Conservation (phyloP, 2,888 invertebrate species). For the Ornithoptera priamus region DNA sequence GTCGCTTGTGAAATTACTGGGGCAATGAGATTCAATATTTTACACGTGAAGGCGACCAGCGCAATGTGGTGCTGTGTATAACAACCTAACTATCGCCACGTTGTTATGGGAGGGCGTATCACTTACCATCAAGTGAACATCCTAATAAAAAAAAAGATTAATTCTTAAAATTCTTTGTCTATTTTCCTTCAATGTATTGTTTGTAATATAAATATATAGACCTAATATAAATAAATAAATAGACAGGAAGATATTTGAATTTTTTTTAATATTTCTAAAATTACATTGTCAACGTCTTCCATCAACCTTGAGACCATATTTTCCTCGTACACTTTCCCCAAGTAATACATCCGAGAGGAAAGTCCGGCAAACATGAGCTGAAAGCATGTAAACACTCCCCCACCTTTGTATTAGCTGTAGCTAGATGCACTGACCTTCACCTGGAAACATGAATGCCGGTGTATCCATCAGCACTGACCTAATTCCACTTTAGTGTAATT, state of each 20-base stretch:
- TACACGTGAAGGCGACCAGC: no score
- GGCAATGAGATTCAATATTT: no score
- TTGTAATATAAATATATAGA: no score
- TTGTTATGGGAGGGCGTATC: no score
- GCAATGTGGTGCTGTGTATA: no score
- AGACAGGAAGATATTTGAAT: background rate
- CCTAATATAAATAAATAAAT: no score
- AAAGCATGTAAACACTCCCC: constrained; percentile 28
- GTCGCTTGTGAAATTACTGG: no score
- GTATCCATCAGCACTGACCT: constrained; percentile 33
- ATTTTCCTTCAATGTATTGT: no score
- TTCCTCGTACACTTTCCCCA: constrained; percentile 1
- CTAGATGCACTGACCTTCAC: constrained; percentile 35
- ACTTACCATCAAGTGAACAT: no score
- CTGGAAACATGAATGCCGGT: constrained; percentile 31
- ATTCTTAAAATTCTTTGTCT: no score
- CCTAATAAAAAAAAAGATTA: no score
- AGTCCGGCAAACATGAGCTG: constrained; percentile 29
- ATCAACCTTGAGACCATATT: background rate
- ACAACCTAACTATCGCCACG: no score
- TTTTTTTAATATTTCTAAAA: background rate
- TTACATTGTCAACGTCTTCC: background rate
- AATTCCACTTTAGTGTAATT: constrained; percentile 29
- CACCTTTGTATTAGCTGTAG: constrained; percentile 29
- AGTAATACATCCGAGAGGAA: constrained; percentile 11